Percentiles rank a stretch among this genome's conserved stretches.
phyloP scores from a whole-genome alignment of 2,113 vertebrate genomes.

The Lipophrys pholis region DNA sequence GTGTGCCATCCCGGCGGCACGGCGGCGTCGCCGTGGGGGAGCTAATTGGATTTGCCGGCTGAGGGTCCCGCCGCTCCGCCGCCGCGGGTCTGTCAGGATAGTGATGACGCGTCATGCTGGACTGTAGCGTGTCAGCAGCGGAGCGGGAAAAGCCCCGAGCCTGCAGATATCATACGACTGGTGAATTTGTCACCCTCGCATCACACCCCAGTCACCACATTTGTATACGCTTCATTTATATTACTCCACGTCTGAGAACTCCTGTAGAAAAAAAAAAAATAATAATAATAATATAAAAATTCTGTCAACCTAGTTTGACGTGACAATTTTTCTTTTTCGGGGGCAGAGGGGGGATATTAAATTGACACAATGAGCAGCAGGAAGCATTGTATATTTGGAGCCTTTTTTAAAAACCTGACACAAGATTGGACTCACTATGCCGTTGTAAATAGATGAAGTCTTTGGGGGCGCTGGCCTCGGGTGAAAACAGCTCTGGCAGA shows the following conservation, averaged over 20 bases:
- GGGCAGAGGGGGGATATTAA: not conserved
- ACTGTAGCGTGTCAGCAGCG: conserved; percentile 68
- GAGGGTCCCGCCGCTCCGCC: conserved; percentile 53
- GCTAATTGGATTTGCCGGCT: conserved; percentile 76
- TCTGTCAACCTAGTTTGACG: conserved; percentile 22
- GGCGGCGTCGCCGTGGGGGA: conserved; percentile 63
- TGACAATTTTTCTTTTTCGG: conserved; percentile 30
- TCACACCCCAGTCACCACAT: conserved; percentile 69
- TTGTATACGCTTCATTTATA: conserved; percentile 59
- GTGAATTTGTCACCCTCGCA: conserved; percentile 74
- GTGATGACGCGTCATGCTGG: conserved; percentile 63
- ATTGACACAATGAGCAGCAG: conserved; percentile 48
- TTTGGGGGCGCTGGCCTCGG: conserved; percentile 53
- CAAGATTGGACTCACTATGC: conserved; percentile 51
- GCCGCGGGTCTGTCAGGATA: conserved; percentile 54
- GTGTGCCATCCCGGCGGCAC: conserved; percentile 53
- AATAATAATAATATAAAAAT: not conserved
- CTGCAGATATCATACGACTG: conserved; percentile 68
- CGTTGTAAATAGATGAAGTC: conserved; percentile 67
- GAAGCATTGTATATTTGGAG: conserved; percentile 58
- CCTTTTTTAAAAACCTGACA: conserved; percentile 59
- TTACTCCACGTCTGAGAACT: conserved; percentile 5
- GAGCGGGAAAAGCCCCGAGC: conserved; percentile 46
- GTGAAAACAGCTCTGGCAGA: conserved; percentile 69
- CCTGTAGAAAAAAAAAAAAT: not conserved